Evolutionary conservation across 2,113 vertebrate genomes (phyloP).

Genomic region (Tetraodon nigroviridis): DNA sequence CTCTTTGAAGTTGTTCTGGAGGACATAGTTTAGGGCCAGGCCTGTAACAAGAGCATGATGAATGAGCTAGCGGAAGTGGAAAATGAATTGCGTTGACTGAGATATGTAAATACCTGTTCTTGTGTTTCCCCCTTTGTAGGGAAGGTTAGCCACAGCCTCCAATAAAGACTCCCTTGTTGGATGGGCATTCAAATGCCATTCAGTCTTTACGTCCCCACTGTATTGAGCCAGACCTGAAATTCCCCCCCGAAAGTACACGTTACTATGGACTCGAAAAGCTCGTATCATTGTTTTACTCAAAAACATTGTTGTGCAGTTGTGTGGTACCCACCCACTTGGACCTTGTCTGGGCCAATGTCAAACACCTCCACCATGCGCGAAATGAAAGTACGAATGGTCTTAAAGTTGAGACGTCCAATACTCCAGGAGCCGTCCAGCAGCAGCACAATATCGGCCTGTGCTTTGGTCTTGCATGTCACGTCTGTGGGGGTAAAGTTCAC

Average conservation of each 20-base stretch:
- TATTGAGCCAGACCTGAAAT: slow-evolving; percentile 90
- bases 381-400: slow-evolving; percentile 90
- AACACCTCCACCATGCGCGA: slow-evolving; percentile 90
- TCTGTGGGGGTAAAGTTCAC: slow-evolving; percentile 68
- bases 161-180: slow-evolving; percentile 80
- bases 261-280: not conserved
- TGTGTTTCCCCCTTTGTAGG: slow-evolving; percentile 98
- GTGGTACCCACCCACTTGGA: slow-evolving; percentile 88
- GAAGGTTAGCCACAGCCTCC: slow-evolving; percentile 87
- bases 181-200: slow-evolving; percentile 91
- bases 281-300: not conserved
- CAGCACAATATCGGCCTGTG: slow-evolving; percentile 92
- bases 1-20: slow-evolving; percentile 87
- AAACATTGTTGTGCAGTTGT: not conserved
- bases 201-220: slow-evolving; percentile 95
- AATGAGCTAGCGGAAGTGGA: not conserved
- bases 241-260: not conserved
- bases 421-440: slow-evolving; percentile 98
- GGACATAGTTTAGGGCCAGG: slow-evolving; percentile 91
- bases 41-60: slow-evolving; percentile 67
- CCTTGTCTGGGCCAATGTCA: slow-evolving; percentile 89
- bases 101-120: slow-evolving; percentile 80
- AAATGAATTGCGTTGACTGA: not conserved
- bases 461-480: slow-evolving; percentile 84
- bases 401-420: slow-evolving; percentile 94